phyloP scores from a whole-genome alignment of 2,113 vertebrate genomes.

The Eurystomus gularis region DNA sequence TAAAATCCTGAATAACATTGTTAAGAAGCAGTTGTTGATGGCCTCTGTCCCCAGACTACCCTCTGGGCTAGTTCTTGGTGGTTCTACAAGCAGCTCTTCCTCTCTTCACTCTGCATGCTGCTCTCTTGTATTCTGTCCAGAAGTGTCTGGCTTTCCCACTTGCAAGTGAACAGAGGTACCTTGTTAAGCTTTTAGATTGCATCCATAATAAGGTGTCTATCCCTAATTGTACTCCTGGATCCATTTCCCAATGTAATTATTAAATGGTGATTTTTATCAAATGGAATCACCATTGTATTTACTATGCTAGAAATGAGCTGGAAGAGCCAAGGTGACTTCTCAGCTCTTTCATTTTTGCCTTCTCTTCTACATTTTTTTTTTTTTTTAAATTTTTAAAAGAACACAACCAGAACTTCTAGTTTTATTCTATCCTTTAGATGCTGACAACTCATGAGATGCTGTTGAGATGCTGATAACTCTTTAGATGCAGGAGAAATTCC shows the following conservation, averaged over 20 bases:
- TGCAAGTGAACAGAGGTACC: background rate
- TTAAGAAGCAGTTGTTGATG: background rate
- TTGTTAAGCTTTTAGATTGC: background rate
- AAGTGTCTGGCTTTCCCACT: background rate
- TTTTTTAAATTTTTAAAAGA: no score
- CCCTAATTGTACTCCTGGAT: background rate
- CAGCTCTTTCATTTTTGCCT: background rate
- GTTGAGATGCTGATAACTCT: background rate
- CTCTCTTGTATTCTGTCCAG: background rate
- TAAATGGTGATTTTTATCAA: background rate
- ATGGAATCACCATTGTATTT: background rate
- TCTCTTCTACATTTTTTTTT: background rate
- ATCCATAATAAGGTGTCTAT: background rate
- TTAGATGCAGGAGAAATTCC: background rate
- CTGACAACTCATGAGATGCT: background rate
- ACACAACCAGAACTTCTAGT: background rate
- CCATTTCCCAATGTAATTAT: background rate
- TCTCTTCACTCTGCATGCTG: background rate
- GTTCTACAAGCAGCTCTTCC: background rate
- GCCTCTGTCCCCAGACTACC: background rate
- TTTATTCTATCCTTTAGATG: background rate
- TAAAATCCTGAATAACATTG: background rate
- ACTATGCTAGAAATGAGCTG: background rate
- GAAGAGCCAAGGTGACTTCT: background rate
- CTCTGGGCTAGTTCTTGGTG: rapidly evolving